Conservation (phyloP, 2,113 vertebrate genomes). For the Bucco capensis region DNA sequence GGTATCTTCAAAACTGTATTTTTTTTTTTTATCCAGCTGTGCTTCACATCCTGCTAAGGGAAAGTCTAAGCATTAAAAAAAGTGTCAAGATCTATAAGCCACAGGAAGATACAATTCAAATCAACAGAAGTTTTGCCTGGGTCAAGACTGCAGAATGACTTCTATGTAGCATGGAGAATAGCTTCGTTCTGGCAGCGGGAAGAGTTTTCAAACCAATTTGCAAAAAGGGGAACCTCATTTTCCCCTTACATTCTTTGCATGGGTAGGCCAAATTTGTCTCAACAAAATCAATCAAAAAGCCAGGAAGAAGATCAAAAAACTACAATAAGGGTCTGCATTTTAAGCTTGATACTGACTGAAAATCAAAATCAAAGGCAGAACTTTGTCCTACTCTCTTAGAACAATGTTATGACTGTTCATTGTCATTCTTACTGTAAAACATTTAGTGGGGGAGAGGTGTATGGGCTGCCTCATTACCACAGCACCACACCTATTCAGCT, state of each 20-base stretch:
- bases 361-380: neutral
- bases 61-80: neutral
- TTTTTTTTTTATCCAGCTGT: conserved; percentile 31
- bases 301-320: neutral
- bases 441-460: neutral
- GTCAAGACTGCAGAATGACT: neutral
- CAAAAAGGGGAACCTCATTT: neutral
- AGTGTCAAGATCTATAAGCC: neutral
- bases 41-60: neutral
- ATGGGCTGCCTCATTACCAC: neutral
- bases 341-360: neutral
- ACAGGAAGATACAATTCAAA: neutral
- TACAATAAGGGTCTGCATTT: neutral
- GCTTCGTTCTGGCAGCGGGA: neutral
- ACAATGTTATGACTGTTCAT: neutral
- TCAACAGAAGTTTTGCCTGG: neutral
- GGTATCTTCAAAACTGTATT: conserved; percentile 8
- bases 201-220: neutral
- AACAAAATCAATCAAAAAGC: neutral
- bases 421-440: neutral
- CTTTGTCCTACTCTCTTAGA: neutral
- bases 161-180: neutral
- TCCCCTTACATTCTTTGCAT: neutral
- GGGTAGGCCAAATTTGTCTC: neutral
- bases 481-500: neutral